Evolutionary conservation across 2,113 vertebrate genomes (phyloP).

Genomic region (Triplophysa siluroides): DNA sequence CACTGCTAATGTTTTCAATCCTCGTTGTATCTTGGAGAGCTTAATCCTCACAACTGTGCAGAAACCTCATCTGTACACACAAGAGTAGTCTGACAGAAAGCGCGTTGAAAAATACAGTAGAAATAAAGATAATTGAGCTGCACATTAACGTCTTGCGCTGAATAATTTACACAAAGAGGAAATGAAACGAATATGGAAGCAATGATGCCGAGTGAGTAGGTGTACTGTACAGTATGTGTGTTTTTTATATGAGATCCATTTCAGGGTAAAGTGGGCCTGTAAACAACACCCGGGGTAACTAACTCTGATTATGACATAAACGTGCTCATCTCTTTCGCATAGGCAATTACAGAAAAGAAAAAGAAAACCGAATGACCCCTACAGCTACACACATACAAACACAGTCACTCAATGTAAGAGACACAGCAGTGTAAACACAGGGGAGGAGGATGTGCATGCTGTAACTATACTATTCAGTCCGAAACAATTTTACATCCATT

Average conservation of each 20-base stretch:
- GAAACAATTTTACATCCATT: not conserved
- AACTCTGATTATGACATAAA: conserved; percentile 35
- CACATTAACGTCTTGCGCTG: not conserved
- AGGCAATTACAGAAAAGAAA: conserved; percentile 42
- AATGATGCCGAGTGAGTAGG: not conserved
- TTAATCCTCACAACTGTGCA: conserved; percentile 30
- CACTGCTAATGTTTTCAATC: conserved; percentile 2
- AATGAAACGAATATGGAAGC: not conserved
- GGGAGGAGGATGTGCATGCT: not conserved
- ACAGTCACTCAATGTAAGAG: not conserved
- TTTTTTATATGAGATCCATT: conserved; percentile 17
- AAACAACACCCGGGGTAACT: conserved; percentile 12
- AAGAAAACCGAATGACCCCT: conserved; percentile 21
- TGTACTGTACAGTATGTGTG: not conserved
- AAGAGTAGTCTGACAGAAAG: not conserved
- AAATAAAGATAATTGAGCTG: too few species aligned
- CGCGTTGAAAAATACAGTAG: not conserved
- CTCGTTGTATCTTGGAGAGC: conserved; percentile 1
- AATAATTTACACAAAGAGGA: conserved; percentile 1
- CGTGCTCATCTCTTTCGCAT: conserved; percentile 29
- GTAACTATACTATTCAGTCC: not conserved
- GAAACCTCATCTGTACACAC: conserved; percentile 14
- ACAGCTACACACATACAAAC: not conserved
- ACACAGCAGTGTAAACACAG: conserved; percentile 5
- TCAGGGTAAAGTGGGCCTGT: not conserved